Percentiles rank a stretch among this genome's conserved stretches.
These are phyloP conservation scores for Amniataba percoides DNA, from an alignment of 2,797 vertebrate genomes.

Conservation along the genomic window DNA sequence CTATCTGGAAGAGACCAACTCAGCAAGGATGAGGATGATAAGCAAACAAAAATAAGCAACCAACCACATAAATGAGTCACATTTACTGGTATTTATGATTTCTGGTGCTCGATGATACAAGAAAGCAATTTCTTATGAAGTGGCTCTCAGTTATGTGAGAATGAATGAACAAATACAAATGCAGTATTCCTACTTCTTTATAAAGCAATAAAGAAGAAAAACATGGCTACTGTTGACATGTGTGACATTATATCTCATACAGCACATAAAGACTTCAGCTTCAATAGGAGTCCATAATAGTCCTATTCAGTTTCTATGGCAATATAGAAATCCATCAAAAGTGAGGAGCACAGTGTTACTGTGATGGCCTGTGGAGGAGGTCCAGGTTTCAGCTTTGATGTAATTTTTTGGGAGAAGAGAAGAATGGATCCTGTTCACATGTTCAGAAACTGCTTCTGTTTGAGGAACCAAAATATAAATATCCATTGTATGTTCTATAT, in stretches of 20 bases:
- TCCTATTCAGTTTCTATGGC: background rate
- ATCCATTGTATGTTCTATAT: background rate
- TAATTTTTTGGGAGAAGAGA: background rate
- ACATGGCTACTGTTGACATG: background rate
- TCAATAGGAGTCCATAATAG: background rate
- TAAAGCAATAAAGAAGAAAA: background rate
- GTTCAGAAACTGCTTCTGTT: background rate
- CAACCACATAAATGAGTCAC: constrained; percentile 9
- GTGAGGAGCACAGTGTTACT: background rate
- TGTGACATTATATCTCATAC: background rate
- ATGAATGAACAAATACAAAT: background rate
- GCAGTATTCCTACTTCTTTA: background rate
- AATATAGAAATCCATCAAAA: constrained; percentile 5
- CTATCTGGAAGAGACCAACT: constrained; percentile 27
- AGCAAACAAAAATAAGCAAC: constrained; percentile 42
- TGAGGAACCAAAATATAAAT: background rate
- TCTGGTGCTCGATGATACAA: constrained; percentile 45
- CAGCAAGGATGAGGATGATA: background rate
- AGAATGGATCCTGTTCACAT: background rate
- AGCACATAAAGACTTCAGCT: background rate
- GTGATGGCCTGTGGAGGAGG: background rate
- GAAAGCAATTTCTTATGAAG: constrained; percentile 29
- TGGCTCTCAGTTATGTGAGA: background rate
- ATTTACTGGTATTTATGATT: constrained; percentile 31
- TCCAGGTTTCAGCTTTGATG: background rate